phyloP scores from a whole-genome alignment of 2,113 vertebrate genomes.

The Misgurnus anguillicaudatus region DNA sequence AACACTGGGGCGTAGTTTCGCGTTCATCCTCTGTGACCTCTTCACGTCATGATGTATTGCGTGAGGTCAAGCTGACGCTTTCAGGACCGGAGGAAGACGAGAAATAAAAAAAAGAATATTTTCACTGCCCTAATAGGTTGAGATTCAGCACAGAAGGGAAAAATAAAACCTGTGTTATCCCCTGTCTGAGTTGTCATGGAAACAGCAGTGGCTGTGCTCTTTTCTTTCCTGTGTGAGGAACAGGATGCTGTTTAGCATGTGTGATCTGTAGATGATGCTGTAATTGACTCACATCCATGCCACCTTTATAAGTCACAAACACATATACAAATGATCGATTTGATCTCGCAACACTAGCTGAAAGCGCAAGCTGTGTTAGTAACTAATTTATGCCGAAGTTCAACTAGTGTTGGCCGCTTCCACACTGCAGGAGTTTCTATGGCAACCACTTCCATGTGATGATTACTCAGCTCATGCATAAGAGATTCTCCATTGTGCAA shows the following conservation, averaged over 20 bases:
- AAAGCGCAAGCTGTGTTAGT: background rate
- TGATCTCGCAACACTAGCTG: slow-evolving; percentile 6
- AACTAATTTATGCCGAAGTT: slow-evolving; percentile 40
- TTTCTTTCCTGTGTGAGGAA: slow-evolving; percentile 64
- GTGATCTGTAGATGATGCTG: slow-evolving; percentile 35
- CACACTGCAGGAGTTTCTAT: slow-evolving; percentile 60
- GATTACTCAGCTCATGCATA: slow-evolving; percentile 48
- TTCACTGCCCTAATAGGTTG: slow-evolving; percentile 50
- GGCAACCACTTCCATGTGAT: slow-evolving; percentile 60
- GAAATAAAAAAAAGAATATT: slow-evolving; percentile 44
- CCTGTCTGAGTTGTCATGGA: slow-evolving; percentile 75
- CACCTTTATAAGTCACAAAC: slow-evolving; percentile 18
- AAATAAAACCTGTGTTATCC: slow-evolving; percentile 69
- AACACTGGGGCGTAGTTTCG: no score
- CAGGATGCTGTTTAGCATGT: slow-evolving; percentile 59
- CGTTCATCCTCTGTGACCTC: no score
- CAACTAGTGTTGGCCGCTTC: slow-evolving; percentile 40
- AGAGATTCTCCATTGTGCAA: slow-evolving; percentile 28
- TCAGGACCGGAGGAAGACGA: no score
- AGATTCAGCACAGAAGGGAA: slow-evolving; percentile 39
- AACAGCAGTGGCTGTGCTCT: slow-evolving; percentile 73
- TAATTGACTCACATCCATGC: slow-evolving; percentile 19
- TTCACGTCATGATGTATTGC: no score
- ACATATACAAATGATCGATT: slow-evolving; percentile 8
- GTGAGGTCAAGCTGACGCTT: no score